Evolutionary conservation across 2,797 vertebrate genomes (phyloP).

Genomic region (Pangasius larnaudii): DNA sequence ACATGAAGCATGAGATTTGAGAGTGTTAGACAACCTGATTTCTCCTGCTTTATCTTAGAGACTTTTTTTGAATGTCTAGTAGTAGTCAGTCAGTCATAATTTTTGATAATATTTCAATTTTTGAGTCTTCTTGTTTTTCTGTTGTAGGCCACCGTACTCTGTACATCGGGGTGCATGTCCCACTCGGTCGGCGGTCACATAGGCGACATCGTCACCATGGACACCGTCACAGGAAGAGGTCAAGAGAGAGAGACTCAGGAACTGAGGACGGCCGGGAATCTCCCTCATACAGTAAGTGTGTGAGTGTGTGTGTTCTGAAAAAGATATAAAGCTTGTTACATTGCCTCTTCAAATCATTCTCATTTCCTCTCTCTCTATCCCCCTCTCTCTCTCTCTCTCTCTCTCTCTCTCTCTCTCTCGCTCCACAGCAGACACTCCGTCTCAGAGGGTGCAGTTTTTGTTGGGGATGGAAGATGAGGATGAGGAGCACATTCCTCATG

Average conservation of each 20-base stretch:
- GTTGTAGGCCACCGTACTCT: slow-evolving; percentile 88
- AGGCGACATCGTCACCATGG: slow-evolving; percentile 94
- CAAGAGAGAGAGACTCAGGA: slow-evolving; percentile 90
- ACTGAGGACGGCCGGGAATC: slow-evolving; percentile 93
- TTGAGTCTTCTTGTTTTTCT: slow-evolving; percentile 5
- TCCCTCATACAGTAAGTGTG: slow-evolving; percentile 86
- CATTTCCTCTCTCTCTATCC: background rate
- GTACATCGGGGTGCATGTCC: slow-evolving; percentile 97
- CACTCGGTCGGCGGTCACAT: slow-evolving; percentile 90
- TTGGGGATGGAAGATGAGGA: slow-evolving; percentile 96
- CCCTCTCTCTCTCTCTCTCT: no score
- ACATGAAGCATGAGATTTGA: background rate
- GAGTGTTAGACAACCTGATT: background rate
- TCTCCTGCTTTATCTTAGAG: background rate
- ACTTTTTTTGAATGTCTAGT: background rate
- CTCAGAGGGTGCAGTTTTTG: slow-evolving; percentile 97
- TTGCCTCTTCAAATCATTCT: background rate
- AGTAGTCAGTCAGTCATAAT: background rate
- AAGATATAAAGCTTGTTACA: background rate
- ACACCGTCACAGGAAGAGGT: slow-evolving; percentile 94
- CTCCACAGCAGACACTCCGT: slow-evolving; percentile 86
- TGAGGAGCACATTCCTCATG: slow-evolving; percentile 96
- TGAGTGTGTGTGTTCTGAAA: slow-evolving; percentile 19
- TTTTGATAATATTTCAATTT: background rate
- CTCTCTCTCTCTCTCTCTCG: background rate